Base-by-base conservation (phyloP, 53 echinoderm and acorn worm species). In the Arbacia lixula region DNA sequence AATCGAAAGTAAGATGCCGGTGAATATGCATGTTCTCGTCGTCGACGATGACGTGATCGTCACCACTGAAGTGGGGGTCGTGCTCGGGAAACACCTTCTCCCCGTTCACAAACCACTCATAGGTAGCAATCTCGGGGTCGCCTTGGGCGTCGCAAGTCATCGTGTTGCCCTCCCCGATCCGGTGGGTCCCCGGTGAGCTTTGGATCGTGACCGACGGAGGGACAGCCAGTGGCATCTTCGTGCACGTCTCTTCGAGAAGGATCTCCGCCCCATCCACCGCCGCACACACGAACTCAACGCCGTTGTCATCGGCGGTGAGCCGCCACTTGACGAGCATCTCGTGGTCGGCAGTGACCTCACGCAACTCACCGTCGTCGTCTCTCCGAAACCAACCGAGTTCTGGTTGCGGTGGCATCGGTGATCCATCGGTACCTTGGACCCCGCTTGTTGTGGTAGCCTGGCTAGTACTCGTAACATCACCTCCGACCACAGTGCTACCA, bases 101-200 rank as follows among this genome's bases (percentile, higher is more conserved):
- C n/a, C 66, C 83, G 36, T 88, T 65, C 29, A 88, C 27, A 65
- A 64, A 88, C 88, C 88, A 88, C 35, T 74, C 73, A 55, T 88
- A 88, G 27, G 79, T 66, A n/a, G 6, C 40, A 26, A 88, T 66
- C 19, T 52, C 63, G 8, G 88, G 66, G 4, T 14, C 40, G 1
- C 72, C 84, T 2, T 72, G 36, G 6, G n/a, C 88, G 21, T 76
- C 46, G 57, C 88, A 88, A 14, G 72, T 64, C 46, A 84, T 84
- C 22, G 79, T 63, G 3, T 81, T 81, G 64, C 64, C 43, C 46
- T 81, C 62, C 0, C 82, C 82, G 24, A 81, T 24, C 2, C 37
- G 32, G 28, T 81, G 82, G 2, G 61, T 61, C 16, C 82, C 82
- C 4, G 82, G 82, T 10, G 3, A 32, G 14, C 82, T 81, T 6